A percentile compares a stretch with the other conserved stretches of the same genome.
These are phyloP conservation scores for Equus przewalskii DNA, from an alignment of 2,113 vertebrate species.

Conservation along the genomic window DNA sequence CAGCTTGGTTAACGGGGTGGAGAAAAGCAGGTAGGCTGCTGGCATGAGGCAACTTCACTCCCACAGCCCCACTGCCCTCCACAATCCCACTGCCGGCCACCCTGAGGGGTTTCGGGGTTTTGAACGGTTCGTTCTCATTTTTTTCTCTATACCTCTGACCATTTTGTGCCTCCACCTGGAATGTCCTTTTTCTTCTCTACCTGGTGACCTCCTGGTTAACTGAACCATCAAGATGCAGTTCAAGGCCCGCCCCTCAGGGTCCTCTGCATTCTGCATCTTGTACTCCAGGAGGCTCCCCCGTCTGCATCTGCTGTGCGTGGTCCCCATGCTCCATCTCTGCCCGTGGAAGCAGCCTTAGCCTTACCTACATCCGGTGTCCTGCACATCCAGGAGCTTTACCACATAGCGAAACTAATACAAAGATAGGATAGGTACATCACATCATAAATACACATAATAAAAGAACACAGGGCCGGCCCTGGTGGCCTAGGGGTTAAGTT, in stretches of 20 bases:
- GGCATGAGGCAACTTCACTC: too few relatives aligned
- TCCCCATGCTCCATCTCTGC: not conserved
- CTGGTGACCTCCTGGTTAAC: too few relatives aligned
- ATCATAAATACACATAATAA: accelerated
- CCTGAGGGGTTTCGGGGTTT: not conserved
- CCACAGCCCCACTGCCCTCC: not conserved
- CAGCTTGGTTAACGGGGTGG: too few relatives aligned
- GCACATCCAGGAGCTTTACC: accelerated
- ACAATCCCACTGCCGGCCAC: accelerated
- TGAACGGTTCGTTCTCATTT: not conserved
- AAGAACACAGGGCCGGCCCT: too few relatives aligned
- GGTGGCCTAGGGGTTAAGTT: too few relatives aligned
- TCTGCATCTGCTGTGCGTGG: too few relatives aligned
- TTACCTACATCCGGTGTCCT: accelerated
- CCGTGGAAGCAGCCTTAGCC: accelerated
- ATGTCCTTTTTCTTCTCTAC: not conserved
- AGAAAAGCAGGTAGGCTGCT: too few relatives aligned
- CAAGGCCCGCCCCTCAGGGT: too few relatives aligned
- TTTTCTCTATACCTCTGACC: not conserved
- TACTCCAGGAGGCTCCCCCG: too few relatives aligned
- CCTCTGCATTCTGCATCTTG: not conserved
- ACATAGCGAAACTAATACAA: accelerated
- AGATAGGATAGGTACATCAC: accelerated
- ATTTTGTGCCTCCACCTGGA: too few relatives aligned
- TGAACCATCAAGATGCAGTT: too few relatives aligned